Conservation (phyloP, 2,797 vertebrate species). For the Characodon lateralis region DNA sequence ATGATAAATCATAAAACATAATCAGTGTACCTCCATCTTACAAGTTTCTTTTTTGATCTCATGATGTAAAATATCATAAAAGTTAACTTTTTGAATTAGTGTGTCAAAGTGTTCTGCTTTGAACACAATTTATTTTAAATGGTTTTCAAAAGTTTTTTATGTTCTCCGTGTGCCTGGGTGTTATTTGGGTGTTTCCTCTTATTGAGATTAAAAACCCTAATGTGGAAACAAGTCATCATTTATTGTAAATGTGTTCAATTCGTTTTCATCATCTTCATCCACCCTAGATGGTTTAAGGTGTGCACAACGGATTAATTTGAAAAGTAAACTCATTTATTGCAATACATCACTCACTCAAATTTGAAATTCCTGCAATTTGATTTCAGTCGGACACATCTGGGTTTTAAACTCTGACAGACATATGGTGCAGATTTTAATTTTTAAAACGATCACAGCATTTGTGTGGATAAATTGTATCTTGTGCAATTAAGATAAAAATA, state of each 20-base stretch:
- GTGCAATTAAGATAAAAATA: not conserved
- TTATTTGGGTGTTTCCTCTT: too few relatives aligned
- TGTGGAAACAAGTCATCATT: not conserved
- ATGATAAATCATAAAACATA: not conserved
- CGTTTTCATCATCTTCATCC: not conserved
- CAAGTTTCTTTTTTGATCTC: too few relatives aligned
- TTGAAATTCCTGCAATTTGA: not conserved
- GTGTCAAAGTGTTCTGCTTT: too few relatives aligned
- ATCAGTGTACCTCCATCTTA: too few relatives aligned
- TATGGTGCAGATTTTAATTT: not conserved
- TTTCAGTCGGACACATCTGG: not conserved
- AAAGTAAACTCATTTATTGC: not conserved
- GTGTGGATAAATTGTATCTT: not conserved
- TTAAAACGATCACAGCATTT: not conserved
- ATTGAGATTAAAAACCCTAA: not conserved
- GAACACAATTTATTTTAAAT: too few relatives aligned
- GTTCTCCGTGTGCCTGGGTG: too few relatives aligned
- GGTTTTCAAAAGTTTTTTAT: too few relatives aligned
- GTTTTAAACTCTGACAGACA: not conserved
- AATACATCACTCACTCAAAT: not conserved
- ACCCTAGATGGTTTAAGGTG: not conserved
- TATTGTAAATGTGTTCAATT: not conserved
- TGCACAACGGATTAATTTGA: not conserved
- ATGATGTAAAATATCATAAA: too few relatives aligned
- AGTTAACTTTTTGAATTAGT: too few relatives aligned